Base-by-base conservation (phyloP, 2,797 vertebrate genomes). In the Cryptoprocta ferox region DNA sequence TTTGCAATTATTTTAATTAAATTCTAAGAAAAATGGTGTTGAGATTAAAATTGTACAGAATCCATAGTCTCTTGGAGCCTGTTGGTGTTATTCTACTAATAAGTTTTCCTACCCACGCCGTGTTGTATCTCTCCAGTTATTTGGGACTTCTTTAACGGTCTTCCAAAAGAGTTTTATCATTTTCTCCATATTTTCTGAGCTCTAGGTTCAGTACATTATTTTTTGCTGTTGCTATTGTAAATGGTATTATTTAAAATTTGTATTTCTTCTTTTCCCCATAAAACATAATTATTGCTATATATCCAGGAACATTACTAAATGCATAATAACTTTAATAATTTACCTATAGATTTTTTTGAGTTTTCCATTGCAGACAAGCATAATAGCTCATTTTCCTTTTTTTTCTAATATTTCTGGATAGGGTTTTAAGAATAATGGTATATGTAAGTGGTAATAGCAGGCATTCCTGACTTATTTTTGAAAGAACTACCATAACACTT, bases 1-100 rank as follows among this genome's bases (percentile, higher is more conserved):
- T 86, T 85, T 81, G 35, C 50, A 65, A 90, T 93, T 59, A 92
- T 50, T 63, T 86, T 75, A 88, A 87, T 32, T 42, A 82, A 86
- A 93, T 70, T 93, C 63, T 76, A 66, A 93, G 26, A 91, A 95
- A 65, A 93, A 71, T 71, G 5, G 13, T 39, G 21, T 56, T 79
- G 53, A 83, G 45, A 48, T 94, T 91, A 56, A 73, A 91, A 76
- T 68, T 66, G 10, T 32, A 48, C 42, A 37, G n/a, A 97, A 68
- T 30, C 39, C 21, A 28, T 28, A 75, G 13, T 35, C 16, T 88
- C 3, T 39, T 39, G 37, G 70, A 83, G 37, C 28, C 21, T 85
- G n/a, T 35, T 76, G 50, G 28, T 45, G 61, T 18, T 14, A n/a
- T 82, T 92, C 24, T 85, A 85, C 48, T n/a, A 75, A 18, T 26